A percentile compares a stretch with the other conserved stretches of the same genome.
Conservation (phyloP, 1,140 invertebrate species). For the Brachionus manjavacas region DNA sequence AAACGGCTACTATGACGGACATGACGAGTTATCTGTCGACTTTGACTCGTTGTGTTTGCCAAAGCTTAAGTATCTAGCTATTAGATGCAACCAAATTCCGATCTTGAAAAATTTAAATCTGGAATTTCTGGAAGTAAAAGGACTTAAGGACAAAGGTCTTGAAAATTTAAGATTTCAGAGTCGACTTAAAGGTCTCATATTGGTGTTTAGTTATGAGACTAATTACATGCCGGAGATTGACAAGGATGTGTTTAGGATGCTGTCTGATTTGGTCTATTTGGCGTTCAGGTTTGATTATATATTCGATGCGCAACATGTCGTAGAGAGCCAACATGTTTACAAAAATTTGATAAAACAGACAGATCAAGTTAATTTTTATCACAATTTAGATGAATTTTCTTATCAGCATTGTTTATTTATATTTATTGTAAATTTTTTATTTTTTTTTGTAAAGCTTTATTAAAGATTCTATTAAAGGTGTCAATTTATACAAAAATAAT, state of each 20-base stretch:
- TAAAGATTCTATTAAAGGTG: not conserved
- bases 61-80: not conserved
- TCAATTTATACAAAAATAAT: not conserved
- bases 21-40: not conserved
- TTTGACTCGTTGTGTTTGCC: not conserved
- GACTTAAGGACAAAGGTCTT: not conserved
- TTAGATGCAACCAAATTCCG: not conserved
- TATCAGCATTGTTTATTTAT: not conserved
- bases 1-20: not conserved
- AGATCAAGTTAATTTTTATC: not conserved
- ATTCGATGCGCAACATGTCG: not conserved
- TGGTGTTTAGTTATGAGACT: conserved; percentile 8
- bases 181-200: not conserved
- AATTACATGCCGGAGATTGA: not conserved
- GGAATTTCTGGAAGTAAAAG: not conserved
- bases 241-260: not conserved
- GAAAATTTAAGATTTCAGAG: not conserved
- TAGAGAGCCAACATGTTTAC: not conserved
- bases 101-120: not conserved
- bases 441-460: not conserved
- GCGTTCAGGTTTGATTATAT: not conserved
- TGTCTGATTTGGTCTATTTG: not conserved
- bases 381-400: not conserved
- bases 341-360: not conserved
- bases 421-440: not conserved